Evolutionary conservation across 2,888 invertebrate species (phyloP), one percentile per base, ranked within the genome.

Genomic region (Yponomeuta malinellus): DNA sequence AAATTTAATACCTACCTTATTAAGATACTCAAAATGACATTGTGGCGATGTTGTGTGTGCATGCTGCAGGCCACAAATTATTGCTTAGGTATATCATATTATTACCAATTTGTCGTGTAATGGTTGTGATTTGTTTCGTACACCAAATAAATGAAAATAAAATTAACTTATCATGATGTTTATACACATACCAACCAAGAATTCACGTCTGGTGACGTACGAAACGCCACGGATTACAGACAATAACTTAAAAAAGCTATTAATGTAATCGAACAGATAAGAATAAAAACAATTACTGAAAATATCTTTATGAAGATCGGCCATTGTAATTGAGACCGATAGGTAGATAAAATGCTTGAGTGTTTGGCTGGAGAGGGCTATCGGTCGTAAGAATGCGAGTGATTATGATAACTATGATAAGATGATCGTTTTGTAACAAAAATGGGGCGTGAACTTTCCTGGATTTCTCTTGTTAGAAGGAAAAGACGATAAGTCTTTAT

Each of bases 401-500:
- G 52, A 59, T 59, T 52, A 52, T 52, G 33, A 5, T 33, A 5
- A 33, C 0, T 59, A 15, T 12, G 52, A 59, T 59, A 15, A 59
- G 52, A 59, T 59, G 52, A 59, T 59, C 1, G 15, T 15, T 15
- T 59, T 12, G 52, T 15, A 1, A 15, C 15, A 12, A 15, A 23
- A 59, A 59, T 12, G 52, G 15, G 52, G 12, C 52, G 52, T 59
- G 52, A 12, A 12, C 15, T 59, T 59, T 15, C 15, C 52, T 9
- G 2, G 52, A 4, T 52, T 12, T 52, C 52, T 3, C 8, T 52
- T 52, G 10, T 12, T 10, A 9, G 8, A 6, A 52, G 12, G 74
- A 80, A 80, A 78, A 73, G 75, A 72, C 74, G 71, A 23, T 23
- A 23, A 23, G 23, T 23, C 23, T 23, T 23, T 23, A 23, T 23